Evolutionary conservation across 2,888 invertebrate genomes (phyloP), one percentile per base, ranked within the genome.

Genomic region (Metalampra italica): DNA sequence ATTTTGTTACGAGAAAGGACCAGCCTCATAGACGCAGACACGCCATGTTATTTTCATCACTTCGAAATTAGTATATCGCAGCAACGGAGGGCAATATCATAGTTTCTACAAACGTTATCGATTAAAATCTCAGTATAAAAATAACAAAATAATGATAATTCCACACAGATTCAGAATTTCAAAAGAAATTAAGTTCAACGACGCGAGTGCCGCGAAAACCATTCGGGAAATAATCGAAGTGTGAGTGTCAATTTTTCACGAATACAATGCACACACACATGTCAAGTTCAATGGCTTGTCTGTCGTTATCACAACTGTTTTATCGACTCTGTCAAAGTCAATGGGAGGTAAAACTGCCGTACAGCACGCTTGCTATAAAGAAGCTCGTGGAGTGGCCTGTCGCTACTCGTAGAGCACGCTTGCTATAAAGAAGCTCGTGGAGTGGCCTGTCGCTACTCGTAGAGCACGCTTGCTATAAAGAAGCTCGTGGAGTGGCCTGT

Each of bases 191-290:
- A 77, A 78, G 71, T 82, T 79, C 69, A 76, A 64, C 69, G 70
- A 78, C 68, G 71, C 68, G 57, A 62, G 71, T 80, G 60, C 85
- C 87, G 87, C 86, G 85, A 86, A 86, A 86, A 82, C 71, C 68
- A 60, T 71, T 70, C 68, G 64, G 60, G 62, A 75, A 64, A 66
- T 57, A 56, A 59, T 70, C 54, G 55, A 43, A 58, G 51, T 52
- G 56, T 64, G 73, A 56, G 54, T 52, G 66, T 1, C 38, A 60
- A 56, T 60, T 48, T 45, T 55, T 57, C 14, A 46, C 12, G 43
- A 46, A 43, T 54, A 58, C 51, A 60, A 42, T 53, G 57, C 46
- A 49, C 62, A 68, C 54, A 62, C 57, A 55, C 55, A 62, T 47
- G 38, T 37, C 55, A 9, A 32, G 22, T 62, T 64, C 61, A 65